A percentile compares a stretch with the other conserved stretches of the same genome.
Evolutionary conservation across 30 jellyfish, hydroid and myxozoan genomes (phyloP).

Genomic region (Hydra vulgaris): DNA sequence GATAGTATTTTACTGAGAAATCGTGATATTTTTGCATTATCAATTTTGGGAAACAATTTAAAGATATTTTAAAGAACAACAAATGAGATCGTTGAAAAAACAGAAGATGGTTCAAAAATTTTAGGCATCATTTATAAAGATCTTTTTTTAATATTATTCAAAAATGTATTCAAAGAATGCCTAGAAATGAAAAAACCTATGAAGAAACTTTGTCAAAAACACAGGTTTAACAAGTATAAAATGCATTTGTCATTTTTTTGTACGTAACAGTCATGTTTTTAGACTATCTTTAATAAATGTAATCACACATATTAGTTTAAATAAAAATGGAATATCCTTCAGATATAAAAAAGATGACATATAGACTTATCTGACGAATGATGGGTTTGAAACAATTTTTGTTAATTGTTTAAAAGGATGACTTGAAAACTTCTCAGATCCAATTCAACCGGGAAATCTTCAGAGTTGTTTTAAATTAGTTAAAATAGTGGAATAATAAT

Average conservation of each 20-base stretch:
- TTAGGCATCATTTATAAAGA: conserved; percentile 3
- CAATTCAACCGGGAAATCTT: conserved; percentile 6
- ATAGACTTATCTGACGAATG: not conserved
- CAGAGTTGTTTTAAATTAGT: conserved; percentile 23
- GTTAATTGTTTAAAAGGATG: conserved; percentile 14
- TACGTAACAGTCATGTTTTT: conserved; percentile 12
- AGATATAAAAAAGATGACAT: not conserved
- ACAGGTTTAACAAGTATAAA: conserved; percentile 11
- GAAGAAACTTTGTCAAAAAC: not conserved
- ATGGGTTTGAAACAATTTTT: conserved; percentile 3
- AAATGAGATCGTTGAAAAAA: not conserved
- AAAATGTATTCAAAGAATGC: not conserved
- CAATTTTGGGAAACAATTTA: conserved; percentile 3
- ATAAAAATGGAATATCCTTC: not conserved
- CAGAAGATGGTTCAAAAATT: not conserved
- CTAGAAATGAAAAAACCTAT: not conserved
- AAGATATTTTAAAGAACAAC: not conserved
- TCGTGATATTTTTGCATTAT: conserved; percentile 11
- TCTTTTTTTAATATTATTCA: not conserved
- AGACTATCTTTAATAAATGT: not conserved
- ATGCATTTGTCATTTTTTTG: not conserved
- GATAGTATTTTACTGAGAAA: not conserved
- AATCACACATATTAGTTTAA: not conserved
- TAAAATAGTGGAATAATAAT: not conserved
- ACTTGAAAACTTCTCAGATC: not conserved